Conservation (phyloP, 2,797 vertebrate species). For the Pygocentrus nattereri region DNA sequence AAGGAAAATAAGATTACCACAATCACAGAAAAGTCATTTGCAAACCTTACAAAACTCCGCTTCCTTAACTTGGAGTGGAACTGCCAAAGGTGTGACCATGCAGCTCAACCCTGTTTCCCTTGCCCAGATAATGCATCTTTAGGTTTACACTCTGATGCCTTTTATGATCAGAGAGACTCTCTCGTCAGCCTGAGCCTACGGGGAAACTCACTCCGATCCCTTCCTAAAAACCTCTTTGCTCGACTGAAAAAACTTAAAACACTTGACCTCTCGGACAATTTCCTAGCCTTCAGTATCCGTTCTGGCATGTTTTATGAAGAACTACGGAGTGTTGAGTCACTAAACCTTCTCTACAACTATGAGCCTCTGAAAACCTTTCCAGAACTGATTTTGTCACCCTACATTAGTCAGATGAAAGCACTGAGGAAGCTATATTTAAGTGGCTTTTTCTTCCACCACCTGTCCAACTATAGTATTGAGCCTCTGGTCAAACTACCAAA, state of each 20-base stretch:
- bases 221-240: conserved; percentile 74
- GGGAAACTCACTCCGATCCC: conserved; percentile 78
- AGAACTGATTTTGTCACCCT: conserved; percentile 71
- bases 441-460: conserved; percentile 80
- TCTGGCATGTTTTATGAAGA: conserved; percentile 79
- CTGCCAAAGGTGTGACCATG: conserved; percentile 89
- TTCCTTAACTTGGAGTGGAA: conserved; percentile 84
- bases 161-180: conserved; percentile 70
- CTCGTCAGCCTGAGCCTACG: conserved; percentile 73
- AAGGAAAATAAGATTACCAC: conserved; percentile 82
- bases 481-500: conserved; percentile 71
- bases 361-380: conserved; percentile 69
- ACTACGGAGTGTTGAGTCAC: conserved; percentile 70
- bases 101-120: conserved; percentile 83
- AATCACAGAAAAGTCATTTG: conserved; percentile 73
- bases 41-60: conserved; percentile 71
- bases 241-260: conserved; percentile 64
- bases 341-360: conserved; percentile 84
- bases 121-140: conserved; percentile 77
- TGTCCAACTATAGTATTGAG: conserved; percentile 68
- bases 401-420: conserved; percentile 69
- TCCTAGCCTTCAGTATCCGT: conserved; percentile 74
- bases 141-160: conserved; percentile 64
- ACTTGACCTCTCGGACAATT: conserved; percentile 83
- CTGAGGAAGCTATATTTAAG: conserved; percentile 73